Evolutionary conservation across 2,797 vertebrate species (phyloP), one percentile per base, ranked within the genome.

Genomic region (Chelonia mydas): DNA sequence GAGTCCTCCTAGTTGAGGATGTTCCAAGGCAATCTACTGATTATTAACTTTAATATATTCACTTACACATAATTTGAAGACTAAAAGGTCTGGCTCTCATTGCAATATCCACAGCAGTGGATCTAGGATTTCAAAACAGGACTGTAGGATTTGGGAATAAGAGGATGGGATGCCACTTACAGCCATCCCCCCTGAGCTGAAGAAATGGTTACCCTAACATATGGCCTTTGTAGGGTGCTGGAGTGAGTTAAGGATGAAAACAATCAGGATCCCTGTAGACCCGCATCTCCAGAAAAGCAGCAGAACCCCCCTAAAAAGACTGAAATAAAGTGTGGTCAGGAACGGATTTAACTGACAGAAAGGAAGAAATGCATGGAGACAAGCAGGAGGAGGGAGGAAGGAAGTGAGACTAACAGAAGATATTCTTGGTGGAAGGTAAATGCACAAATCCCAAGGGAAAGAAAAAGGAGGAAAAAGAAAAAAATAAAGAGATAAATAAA

Each of bases 401-500:
- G 49, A 87, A 55, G 94, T 79, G 74, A 89, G 45, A 89, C 92
- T 97, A 95, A 94, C 77, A 92, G 83, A 95, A 95, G 86, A 93
- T 89, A 87, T 94, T 95, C 90, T 83, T 87, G 87, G 81, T 86
- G 92, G 94, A 96, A 94, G 96, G 93, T 94, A 91, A 94, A 96
- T 94, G 95, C 74, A 95, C 92, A 97, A 95, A 93, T 94, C 79
- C 82, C 81, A 91, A 95, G 78, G 89, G 89, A 92, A 89, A 89
- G 92, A 45, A 84, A 94, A 96, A 90, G 81, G 89, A 92, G 83
- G 80, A 88, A 95, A 94, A 94, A 85, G 68, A 91, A 83, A 95
- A 95, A 94, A 11, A 55, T 9, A 84, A 74, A 91, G 83, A 95
- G 65, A 87, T 93, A 93, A 92, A 87, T 25, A 84, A 96, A 95